A percentile compares a stretch with the other conserved stretches of the same genome.
Conservation (phyloP, 1,140 invertebrate species). For the Pemphigus obesinymphae region DNA sequence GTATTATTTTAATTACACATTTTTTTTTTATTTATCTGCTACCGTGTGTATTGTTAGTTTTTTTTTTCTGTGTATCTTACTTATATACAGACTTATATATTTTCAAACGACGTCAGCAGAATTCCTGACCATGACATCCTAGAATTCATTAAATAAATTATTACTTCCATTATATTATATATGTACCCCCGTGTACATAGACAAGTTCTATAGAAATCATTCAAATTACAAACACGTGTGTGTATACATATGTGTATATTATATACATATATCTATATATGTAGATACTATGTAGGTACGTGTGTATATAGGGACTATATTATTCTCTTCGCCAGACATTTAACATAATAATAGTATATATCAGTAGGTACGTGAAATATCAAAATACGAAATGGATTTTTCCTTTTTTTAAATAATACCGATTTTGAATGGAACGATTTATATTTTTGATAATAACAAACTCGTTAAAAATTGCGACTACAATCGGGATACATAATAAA, state of each 20-base stretch:
- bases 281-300: too few relatives aligned
- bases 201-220: not conserved
- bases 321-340: too few relatives aligned
- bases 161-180: not conserved
- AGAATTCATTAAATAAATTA: constrained; percentile 18
- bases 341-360: too few relatives aligned
- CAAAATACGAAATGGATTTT: not conserved
- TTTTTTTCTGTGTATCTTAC: not conserved
- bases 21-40: not conserved
- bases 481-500: too few relatives aligned
- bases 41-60: not conserved
- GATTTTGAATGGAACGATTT: not conserved
- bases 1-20: not conserved
- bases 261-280: too few relatives aligned
- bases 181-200: not conserved
- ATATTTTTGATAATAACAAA: not conserved
- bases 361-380: too few relatives aligned
- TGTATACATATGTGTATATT: not conserved
- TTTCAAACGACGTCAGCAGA: not conserved
- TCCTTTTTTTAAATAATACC: not conserved
- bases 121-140: constrained; percentile 1
- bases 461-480: not conserved
- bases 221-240: not conserved
- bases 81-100: not conserved
- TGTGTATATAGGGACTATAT: not conserved